phyloP scores from a whole-genome alignment of 2,888 invertebrate species.

The Gymnocheta viridis region DNA sequence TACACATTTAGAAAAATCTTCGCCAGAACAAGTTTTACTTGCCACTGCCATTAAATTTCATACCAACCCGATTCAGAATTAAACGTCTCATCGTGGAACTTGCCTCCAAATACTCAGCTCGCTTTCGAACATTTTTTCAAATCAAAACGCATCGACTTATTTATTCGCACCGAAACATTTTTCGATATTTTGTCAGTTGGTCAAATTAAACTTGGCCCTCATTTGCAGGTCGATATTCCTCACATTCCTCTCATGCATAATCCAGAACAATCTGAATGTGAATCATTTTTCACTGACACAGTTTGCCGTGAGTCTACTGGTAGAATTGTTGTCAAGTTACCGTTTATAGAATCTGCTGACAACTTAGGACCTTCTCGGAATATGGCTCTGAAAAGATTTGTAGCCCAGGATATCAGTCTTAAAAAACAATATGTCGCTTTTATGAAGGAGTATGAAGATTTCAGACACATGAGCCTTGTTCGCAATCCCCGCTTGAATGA shows the following conservation, averaged over 20 bases:
- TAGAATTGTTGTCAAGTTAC: too few species aligned
- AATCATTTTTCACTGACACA: too few species aligned
- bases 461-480: neutral
- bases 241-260: conserved; percentile 10
- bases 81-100: conserved; percentile 49
- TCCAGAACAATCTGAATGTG: conserved; percentile 44
- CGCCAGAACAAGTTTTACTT: conserved; percentile 26
- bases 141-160: conserved; percentile 59
- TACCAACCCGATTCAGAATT: conserved; percentile 52
- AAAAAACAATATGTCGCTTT: too few species aligned
- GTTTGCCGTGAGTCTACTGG: conserved; percentile 34
- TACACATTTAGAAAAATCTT: conserved; percentile 40
- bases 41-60: conserved; percentile 63
- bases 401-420: too few species aligned
- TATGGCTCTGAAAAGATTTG: too few species aligned
- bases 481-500: neutral
- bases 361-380: too few species aligned
- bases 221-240: conserved; percentile 55
- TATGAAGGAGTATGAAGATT: too few species aligned
- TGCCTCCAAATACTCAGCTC: conserved; percentile 51
- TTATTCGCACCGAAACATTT: conserved; percentile 60
- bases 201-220: conserved; percentile 58
- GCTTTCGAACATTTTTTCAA: conserved; percentile 61
- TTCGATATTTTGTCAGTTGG: conserved; percentile 63
- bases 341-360: too few species aligned